Conservation (phyloP, 2,888 invertebrate genomes). For the Hecatera dysodea region DNA sequence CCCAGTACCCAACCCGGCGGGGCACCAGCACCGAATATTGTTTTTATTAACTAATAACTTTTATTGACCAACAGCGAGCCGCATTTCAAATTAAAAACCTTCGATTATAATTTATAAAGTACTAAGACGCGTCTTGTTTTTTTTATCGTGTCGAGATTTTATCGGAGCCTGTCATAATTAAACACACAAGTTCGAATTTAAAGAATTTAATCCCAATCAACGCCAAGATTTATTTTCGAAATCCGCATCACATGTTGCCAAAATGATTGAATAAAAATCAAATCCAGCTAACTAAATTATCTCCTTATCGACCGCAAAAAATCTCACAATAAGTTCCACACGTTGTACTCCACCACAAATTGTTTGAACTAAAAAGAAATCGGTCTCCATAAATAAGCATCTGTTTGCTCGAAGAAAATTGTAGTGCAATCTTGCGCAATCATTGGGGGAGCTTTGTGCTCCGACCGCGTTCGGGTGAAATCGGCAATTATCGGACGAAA, state of each 20-base stretch:
- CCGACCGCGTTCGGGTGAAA: conserved; percentile 69
- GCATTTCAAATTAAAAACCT: conserved; percentile 59
- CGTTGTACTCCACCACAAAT: conserved; percentile 64
- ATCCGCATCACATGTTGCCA: conserved; percentile 3
- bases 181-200: conserved; percentile 18
- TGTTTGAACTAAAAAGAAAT: conserved; percentile 68
- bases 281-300: conserved; percentile 8
- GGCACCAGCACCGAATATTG: conserved; percentile 72
- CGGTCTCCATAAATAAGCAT: conserved; percentile 61
- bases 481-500: conserved; percentile 78
- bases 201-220: conserved; percentile 21
- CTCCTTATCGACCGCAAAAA: conserved; percentile 18
- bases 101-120: conserved; percentile 53
- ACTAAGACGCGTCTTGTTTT: conserved; percentile 10
- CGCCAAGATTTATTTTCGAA: conserved; percentile 19
- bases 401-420: conserved; percentile 79
- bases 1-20: conserved; percentile 70
- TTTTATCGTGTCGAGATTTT: conserved; percentile 30
- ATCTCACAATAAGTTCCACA: conserved; percentile 22
- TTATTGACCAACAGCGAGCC: conserved; percentile 63
- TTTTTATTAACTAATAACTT: conserved; percentile 74
- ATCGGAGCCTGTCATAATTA: conserved; percentile 41
- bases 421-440: conserved; percentile 82
- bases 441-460: conserved; percentile 70
- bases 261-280: conserved; percentile 1